Percentiles rank a stretch among this genome's conserved stretches.
phyloP scores from a whole-genome alignment of 2,797 vertebrate species.

The Ctenopoma multispine region DNA sequence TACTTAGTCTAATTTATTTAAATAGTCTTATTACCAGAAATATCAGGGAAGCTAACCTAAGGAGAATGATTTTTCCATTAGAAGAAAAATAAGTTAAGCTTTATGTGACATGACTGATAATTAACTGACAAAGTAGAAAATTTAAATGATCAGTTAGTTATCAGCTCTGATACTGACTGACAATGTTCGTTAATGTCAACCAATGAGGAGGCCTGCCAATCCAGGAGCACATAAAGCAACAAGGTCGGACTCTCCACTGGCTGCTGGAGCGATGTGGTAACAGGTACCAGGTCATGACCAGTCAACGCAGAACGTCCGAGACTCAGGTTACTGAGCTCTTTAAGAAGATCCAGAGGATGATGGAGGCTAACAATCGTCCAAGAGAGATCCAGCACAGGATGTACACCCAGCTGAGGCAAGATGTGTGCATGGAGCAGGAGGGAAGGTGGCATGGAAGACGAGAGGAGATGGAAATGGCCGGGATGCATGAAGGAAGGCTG shows the following conservation, averaged over 20 bases:
- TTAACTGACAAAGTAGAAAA: too few relatives aligned
- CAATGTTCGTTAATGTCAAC: too few relatives aligned
- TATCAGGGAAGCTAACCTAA: too few relatives aligned
- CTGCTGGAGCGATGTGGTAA: slow-evolving; percentile 64
- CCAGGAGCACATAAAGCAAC: slow-evolving; percentile 38
- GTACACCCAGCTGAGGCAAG: slow-evolving; percentile 23
- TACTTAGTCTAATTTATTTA: neutral
- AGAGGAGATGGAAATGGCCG: slow-evolving; percentile 16
- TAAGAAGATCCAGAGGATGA: slow-evolving; percentile 43
- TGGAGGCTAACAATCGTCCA: neutral
- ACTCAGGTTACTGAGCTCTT: slow-evolving; percentile 35
- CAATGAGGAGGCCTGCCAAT: slow-evolving; percentile 15
- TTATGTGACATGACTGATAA: too few relatives aligned
- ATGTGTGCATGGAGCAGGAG: neutral
- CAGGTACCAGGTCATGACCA: slow-evolving; percentile 51
- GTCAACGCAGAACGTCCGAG: neutral
- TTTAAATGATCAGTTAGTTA: too few relatives aligned
- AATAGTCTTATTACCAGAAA: too few relatives aligned
- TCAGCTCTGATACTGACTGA: too few relatives aligned
- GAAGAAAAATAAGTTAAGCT: too few relatives aligned
- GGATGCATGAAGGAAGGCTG: neutral
- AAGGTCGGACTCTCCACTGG: slow-evolving; percentile 40
- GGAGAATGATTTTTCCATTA: too few relatives aligned
- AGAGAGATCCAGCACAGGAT: neutral
- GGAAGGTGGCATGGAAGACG: neutral